These are phyloP conservation scores for Rutilus rutilus DNA, from an alignment of 2,113 vertebrate species.

Conservation along the genomic window DNA sequence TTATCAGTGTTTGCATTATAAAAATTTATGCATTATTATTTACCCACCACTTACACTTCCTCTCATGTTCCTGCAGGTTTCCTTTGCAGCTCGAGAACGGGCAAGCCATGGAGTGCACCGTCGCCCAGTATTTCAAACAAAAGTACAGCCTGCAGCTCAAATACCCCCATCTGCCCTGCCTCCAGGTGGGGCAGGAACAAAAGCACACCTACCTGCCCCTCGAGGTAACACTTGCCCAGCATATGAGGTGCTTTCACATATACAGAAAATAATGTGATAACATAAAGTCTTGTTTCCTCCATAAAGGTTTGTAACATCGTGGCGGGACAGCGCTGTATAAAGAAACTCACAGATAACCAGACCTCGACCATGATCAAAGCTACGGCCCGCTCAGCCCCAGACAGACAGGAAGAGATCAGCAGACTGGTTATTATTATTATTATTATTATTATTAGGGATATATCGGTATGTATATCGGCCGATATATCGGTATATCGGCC, in stretches of 20 bases:
- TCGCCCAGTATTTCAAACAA: constrained; percentile 99
- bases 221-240: constrained; percentile 81
- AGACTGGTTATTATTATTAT: constrained; percentile 73
- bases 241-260: not conserved
- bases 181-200: constrained; percentile 98
- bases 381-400: constrained; percentile 94
- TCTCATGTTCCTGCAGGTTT: constrained; percentile 78
- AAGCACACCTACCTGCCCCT: constrained; percentile 98
- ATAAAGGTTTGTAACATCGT: constrained; percentile 98
- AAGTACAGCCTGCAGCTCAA: constrained; percentile 98
- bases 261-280: not conserved
- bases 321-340: constrained; percentile 96
- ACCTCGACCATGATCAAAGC: constrained; percentile 99
- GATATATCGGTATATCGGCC: too few relatives aligned
- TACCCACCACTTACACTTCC: not conserved
- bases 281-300: not conserved
- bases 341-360: constrained; percentile 99
- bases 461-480: too few relatives aligned
- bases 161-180: constrained; percentile 95
- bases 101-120: constrained; percentile 99
- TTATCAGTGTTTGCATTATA: not conserved
- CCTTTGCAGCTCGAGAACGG: constrained; percentile 98
- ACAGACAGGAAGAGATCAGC: constrained; percentile 98
- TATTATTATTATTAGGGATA: too few relatives aligned
- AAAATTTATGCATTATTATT: not conserved